Percentiles rank a stretch among this genome's conserved stretches.
These are phyloP conservation scores for Mareca penelope DNA, from an alignment of 2,797 vertebrate species.

Conservation along the genomic window DNA sequence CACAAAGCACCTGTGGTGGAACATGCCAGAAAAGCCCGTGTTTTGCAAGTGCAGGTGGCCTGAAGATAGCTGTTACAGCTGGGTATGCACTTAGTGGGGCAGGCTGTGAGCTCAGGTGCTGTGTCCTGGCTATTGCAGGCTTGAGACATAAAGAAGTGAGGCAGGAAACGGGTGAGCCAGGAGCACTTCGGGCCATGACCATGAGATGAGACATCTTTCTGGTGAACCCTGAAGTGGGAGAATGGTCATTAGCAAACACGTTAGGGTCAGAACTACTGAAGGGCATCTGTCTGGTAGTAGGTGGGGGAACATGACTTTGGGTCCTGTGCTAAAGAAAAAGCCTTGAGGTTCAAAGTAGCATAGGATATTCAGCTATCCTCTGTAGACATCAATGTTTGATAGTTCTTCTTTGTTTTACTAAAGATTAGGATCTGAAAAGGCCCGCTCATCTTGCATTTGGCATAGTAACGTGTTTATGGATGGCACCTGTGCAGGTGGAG, in stretches of 20 bases:
- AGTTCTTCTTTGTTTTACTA: accelerated
- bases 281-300: background rate
- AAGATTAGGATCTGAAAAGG: background rate
- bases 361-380: background rate
- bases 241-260: background rate
- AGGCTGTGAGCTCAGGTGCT: background rate
- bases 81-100: accelerated
- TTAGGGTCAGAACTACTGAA: accelerated
- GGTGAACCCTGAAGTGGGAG: background rate
- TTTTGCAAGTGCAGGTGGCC: background rate
- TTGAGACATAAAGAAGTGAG: background rate
- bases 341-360: background rate
- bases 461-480: background rate
- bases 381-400: background rate
- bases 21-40: background rate
- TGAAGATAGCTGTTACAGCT: background rate
- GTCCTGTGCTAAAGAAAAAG: background rate
- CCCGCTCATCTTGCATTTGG: background rate
- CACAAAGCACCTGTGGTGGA: background rate
- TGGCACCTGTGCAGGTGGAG: background rate
- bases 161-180: background rate
- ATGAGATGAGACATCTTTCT: background rate
- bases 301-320: background rate
- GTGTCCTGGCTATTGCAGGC: background rate
- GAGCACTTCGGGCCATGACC: background rate